These are phyloP conservation scores for Brachionus paranguensis DNA, from an alignment of 1,140 invertebrate species.

Conservation along the genomic window DNA sequence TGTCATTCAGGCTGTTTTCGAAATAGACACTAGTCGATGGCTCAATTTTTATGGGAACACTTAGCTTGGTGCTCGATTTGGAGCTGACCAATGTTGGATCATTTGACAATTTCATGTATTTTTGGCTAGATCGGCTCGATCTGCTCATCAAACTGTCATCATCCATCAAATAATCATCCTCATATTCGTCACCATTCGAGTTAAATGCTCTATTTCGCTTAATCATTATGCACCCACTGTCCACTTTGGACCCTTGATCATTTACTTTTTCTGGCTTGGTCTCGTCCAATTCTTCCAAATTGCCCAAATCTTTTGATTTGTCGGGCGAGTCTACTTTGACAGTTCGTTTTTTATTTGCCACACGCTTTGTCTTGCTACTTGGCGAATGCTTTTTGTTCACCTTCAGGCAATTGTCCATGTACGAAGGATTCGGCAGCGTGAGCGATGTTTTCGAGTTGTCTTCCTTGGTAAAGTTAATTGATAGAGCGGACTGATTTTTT, in stretches of 20 bases:
- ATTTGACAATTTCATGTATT: conserved; percentile 7
- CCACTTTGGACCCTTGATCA: neutral
- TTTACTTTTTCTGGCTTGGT: neutral
- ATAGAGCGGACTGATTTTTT: neutral
- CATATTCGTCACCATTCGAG: neutral
- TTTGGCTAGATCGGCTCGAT: conserved; percentile 1
- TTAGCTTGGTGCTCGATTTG: neutral
- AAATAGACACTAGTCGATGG: conserved; percentile 5
- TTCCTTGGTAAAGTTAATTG: neutral
- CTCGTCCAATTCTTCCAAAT: conserved; percentile 29
- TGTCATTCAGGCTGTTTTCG: neutral
- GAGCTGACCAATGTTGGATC: neutral
- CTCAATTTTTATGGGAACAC: conserved; percentile 5
- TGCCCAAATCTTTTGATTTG: conserved; percentile 16
- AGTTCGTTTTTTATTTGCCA: neutral
- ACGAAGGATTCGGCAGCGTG: neutral
- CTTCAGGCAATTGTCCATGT: neutral
- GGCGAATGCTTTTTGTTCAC: neutral
- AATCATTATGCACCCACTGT: neutral
- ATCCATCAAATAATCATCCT: neutral
- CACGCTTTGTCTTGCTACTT: neutral
- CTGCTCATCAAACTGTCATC: conserved; percentile 14
- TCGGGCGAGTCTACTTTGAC: neutral
- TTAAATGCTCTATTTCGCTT: conserved; percentile 31
- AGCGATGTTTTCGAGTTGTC: neutral